Evolutionary conservation across 2,113 vertebrate genomes (phyloP).

Genomic region (Ochotona princeps): DNA sequence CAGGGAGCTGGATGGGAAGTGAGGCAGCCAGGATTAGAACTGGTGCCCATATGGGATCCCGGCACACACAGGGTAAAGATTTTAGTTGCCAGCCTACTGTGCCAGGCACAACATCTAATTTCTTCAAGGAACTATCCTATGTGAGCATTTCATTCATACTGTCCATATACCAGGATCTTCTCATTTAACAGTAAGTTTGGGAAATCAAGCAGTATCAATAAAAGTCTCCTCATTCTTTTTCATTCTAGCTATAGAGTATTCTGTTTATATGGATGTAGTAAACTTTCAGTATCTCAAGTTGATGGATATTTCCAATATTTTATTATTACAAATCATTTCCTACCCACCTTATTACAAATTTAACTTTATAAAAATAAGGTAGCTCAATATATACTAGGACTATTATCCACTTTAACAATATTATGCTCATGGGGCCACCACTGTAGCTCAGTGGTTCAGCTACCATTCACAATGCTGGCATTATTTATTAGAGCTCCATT

Average conservation of each 20-base stretch:
- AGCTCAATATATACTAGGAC: not conserved
- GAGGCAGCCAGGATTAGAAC: too few species aligned
- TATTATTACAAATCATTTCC: not conserved
- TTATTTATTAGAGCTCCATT: too few species aligned
- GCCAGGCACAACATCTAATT: not conserved
- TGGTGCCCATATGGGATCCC: too few species aligned
- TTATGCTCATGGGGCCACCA: not conserved
- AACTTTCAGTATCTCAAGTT: constrained; percentile 12
- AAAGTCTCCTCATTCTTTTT: constrained; percentile 32
- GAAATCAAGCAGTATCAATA: not conserved
- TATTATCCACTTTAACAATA: not conserved
- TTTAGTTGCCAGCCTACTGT: too few species aligned
- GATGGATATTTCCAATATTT: constrained; percentile 26
- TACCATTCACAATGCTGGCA: too few species aligned
- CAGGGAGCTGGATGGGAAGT: too few species aligned
- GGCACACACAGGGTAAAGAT: too few species aligned
- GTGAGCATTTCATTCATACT: not conserved
- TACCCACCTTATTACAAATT: constrained; percentile 34
- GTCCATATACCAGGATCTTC: not conserved
- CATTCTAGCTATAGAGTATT: constrained; percentile 4
- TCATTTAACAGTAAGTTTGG: constrained; percentile 4
- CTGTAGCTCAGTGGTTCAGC: too few species aligned
- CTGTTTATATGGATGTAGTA: not conserved
- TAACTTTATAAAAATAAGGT: constrained; percentile 35
- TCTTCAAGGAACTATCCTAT: constrained; percentile 38